phyloP scores from a whole-genome alignment of 2,797 vertebrate species.

The Chelmon rostratus region DNA sequence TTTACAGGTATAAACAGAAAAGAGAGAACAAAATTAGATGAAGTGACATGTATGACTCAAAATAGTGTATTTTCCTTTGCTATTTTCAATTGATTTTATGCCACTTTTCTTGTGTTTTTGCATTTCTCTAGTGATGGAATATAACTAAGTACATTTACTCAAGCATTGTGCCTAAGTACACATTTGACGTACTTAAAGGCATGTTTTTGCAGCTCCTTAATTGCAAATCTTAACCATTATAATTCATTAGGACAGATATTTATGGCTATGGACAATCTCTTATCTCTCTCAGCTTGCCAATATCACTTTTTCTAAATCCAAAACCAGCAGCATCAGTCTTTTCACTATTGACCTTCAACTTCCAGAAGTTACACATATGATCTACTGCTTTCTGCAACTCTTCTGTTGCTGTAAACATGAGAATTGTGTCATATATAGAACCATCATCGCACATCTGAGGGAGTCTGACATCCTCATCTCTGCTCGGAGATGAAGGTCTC shows the following conservation, averaged over 20 bases:
- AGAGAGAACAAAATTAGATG: too few relatives aligned
- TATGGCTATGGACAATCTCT: too few relatives aligned
- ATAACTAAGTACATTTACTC: background rate
- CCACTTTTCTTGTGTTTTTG: too few relatives aligned
- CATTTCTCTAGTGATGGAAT: background rate
- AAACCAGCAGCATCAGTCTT: background rate
- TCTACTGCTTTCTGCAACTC: too few relatives aligned
- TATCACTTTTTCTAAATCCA: too few relatives aligned
- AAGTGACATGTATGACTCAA: too few relatives aligned
- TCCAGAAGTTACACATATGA: background rate
- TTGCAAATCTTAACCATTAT: too few relatives aligned
- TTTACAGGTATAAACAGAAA: too few relatives aligned
- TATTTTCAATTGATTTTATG: background rate
- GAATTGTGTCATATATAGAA: background rate
- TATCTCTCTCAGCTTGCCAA: too few relatives aligned
- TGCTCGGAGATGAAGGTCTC: background rate
- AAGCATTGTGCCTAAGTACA: background rate
- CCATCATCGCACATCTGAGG: background rate
- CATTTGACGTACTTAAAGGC: background rate
- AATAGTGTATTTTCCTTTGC: background rate
- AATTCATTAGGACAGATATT: too few relatives aligned
- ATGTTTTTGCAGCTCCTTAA: too few relatives aligned
- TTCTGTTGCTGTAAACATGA: too few relatives aligned
- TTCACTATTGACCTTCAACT: background rate
- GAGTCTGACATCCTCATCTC: background rate